A percentile compares a stretch with the other conserved stretches of the same genome.
These are phyloP conservation scores for Orthosia incerta DNA, from an alignment of 2,888 invertebrate genomes.

Conservation along the genomic window DNA sequence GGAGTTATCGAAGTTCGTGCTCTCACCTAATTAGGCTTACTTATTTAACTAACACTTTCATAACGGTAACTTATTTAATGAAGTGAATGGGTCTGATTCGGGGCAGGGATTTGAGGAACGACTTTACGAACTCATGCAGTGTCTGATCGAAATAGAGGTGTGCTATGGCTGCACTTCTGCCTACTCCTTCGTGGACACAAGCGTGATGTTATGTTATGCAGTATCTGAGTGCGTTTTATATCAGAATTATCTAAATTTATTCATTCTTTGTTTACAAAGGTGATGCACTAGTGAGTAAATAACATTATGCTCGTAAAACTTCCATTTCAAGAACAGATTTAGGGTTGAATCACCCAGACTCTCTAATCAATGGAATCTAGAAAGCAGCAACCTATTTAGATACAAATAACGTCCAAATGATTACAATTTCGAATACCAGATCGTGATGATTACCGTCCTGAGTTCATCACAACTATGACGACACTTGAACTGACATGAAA, in stretches of 20 bases:
- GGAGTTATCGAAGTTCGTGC: constrained; percentile 47
- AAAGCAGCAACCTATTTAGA: not conserved
- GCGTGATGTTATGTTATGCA: no score
- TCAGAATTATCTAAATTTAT: not conserved
- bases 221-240: not conserved
- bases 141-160: no score
- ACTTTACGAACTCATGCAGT: not conserved
- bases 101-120: not conserved
- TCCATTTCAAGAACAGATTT: not conserved
- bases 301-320: not conserved
- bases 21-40: constrained; percentile 45
- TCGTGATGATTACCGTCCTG: not conserved
- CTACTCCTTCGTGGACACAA: no score
- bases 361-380: not conserved
- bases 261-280: not conserved
- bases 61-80: constrained; percentile 32
- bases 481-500: no score
- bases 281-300: not conserved
- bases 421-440: not conserved
- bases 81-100: constrained; percentile 1
- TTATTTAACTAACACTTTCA: constrained; percentile 54
- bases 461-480: not conserved
- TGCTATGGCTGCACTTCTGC: no score
- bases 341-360: not conserved
- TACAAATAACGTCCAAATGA: not conserved